Conservation (phyloP, 2,797 vertebrate species). For the Acanthopagrus latus region DNA sequence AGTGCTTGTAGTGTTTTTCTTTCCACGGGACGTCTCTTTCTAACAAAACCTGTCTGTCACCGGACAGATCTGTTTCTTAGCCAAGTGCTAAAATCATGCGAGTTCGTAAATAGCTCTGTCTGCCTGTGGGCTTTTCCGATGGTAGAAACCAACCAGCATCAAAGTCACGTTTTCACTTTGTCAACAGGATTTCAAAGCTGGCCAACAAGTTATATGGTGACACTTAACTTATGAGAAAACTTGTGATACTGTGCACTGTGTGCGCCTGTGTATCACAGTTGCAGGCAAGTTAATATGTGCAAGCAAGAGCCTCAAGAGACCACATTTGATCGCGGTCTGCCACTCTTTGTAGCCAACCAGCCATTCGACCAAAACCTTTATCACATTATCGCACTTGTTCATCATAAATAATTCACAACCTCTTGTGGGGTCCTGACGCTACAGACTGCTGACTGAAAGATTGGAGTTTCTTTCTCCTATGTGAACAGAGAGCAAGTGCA, state of each 20-base stretch:
- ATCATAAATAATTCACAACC: slow-evolving; percentile 34
- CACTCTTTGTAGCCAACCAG: slow-evolving; percentile 1
- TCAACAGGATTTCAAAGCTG: slow-evolving; percentile 26
- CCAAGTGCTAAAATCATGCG: slow-evolving; percentile 46
- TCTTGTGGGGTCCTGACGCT: slow-evolving; percentile 31
- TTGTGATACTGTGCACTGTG: background rate
- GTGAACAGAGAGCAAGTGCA: background rate
- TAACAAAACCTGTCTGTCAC: slow-evolving; percentile 49
- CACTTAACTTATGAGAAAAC: slow-evolving; percentile 12
- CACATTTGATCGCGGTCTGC: slow-evolving; percentile 32
- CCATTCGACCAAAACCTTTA: slow-evolving; percentile 35
- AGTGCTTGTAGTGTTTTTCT: slow-evolving; percentile 60
- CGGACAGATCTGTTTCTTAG: slow-evolving; percentile 31
- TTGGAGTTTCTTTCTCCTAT: background rate
- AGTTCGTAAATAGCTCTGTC: slow-evolving; percentile 37
- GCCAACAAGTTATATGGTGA: background rate
- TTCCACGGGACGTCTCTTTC: slow-evolving; percentile 45
- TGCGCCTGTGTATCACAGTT: background rate
- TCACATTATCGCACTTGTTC: slow-evolving; percentile 35
- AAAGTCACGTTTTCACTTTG: slow-evolving; percentile 35
- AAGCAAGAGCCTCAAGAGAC: slow-evolving; percentile 20
- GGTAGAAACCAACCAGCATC: slow-evolving; percentile 5
- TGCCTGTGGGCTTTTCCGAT: slow-evolving; percentile 19
- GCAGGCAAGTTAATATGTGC: background rate
- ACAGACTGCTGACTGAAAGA: slow-evolving; percentile 26